A percentile compares a stretch with the other conserved stretches of the same genome.
These are phyloP conservation scores for Drosophila bifasciata DNA, from an alignment of 1,140 invertebrate species.

Conservation along the genomic window DNA sequence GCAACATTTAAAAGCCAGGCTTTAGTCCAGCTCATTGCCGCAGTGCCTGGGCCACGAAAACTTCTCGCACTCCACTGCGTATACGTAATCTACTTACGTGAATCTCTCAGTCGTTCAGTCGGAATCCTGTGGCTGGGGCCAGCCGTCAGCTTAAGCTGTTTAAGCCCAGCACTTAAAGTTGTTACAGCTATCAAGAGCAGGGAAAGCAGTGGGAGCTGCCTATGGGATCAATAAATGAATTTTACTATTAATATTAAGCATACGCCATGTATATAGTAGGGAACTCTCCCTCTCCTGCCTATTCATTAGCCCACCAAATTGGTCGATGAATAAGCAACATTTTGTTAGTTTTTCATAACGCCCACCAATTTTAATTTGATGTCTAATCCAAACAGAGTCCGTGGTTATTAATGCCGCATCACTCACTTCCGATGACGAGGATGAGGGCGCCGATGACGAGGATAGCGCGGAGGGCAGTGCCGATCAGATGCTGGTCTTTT, in stretches of 20 bases:
- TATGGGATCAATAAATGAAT: conserved; percentile 51
- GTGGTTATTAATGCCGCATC: conserved; percentile 86
- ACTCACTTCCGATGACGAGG: conserved; percentile 87
- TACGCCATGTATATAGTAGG: no score
- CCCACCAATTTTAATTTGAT: conserved; percentile 55
- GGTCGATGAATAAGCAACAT: no score
- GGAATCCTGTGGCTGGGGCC: conserved; percentile 2
- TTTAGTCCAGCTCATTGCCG: conserved; percentile 41
- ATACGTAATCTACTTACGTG: conserved; percentile 55
- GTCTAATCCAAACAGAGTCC: conserved; percentile 84
- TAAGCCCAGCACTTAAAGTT: conserved; percentile 43
- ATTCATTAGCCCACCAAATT: background rate
- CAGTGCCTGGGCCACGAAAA: conserved; percentile 30
- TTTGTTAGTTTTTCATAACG: background rate
- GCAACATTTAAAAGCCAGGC: conserved; percentile 42
- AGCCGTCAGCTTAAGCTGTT: conserved; percentile 14
- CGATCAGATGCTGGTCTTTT: conserved; percentile 91
- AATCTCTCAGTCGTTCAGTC: background rate
- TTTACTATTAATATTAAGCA: conserved; percentile 58
- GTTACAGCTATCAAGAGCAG: conserved; percentile 32
- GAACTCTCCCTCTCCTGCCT: no score
- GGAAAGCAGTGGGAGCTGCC: background rate
- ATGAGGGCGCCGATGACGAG: conserved; percentile 88
- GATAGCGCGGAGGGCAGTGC: conserved; percentile 91
- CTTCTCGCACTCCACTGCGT: conserved; percentile 44